Base-by-base conservation (phyloP, 2,888 invertebrate species). In the Apamea sordens region DNA sequence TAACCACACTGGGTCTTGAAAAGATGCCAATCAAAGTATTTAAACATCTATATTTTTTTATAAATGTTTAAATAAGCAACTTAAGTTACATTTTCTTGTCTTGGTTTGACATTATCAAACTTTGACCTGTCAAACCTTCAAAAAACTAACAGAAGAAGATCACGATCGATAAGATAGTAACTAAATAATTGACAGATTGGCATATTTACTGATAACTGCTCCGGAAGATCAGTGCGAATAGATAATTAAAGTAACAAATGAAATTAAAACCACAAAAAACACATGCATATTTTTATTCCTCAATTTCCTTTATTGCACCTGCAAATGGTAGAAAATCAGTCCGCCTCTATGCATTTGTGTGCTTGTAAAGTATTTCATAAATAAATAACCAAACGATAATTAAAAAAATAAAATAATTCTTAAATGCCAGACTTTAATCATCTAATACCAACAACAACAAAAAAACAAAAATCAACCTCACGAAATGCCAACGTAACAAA, bases 41-140 rank as follows among this genome's bases (percentile, higher is more conserved):
- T 18, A 44, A 28, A 73, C 36, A 65, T 36, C 47, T 32, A 5
- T 44, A 1, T 0, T 0, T 21, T 32, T 44, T 53, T 69, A 7
- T 15, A 36, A 41, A 59, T 32, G 5, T 11, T 6, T 59, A n/a
- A 21, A 70, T 59, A 44, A 63, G 18, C 8, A 18, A 24, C n/a
- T 32, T 18, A 44, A 80, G 59, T 53, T 50, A 44, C 53, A 67
- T 80, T 67, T 24, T 21, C 41, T 50, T 67, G 53, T 67, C 56
- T 59, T 32, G 28, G 44, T 64, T 76, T 36, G 76, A 76, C 73
- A 7, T 21, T 44, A 82, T 83, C 80, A 73, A 65, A 82, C 69
- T 75, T 61, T 59, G 56, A 32, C 5, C 79, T 78, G 73, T 80
- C 80, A 80, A 82, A 73, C 74, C 67, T 47, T 85, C 61, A 50